These are phyloP conservation scores for Galbula dea DNA, from an alignment of 2,113 vertebrate genomes.

Conservation along the genomic window DNA sequence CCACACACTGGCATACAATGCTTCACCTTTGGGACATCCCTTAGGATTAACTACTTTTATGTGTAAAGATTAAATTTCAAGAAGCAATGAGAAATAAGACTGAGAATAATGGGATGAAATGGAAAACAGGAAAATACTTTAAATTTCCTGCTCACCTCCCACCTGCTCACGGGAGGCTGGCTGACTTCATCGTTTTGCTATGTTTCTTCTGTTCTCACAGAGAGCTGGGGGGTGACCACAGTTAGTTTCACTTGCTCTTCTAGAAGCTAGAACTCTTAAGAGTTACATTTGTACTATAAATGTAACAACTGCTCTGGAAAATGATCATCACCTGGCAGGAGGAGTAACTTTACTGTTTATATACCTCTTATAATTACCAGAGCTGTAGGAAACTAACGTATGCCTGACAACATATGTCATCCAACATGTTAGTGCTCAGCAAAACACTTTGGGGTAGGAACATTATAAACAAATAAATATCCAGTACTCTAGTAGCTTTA, in stretches of 20 bases:
- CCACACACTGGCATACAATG: neutral
- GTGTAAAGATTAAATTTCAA: neutral
- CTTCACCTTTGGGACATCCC: neutral
- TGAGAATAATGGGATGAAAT: neutral
- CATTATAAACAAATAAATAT: neutral
- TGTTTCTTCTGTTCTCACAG: neutral
- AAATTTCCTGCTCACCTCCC: neutral
- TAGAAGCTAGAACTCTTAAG: neutral
- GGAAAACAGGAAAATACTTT: neutral
- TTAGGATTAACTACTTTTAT: neutral
- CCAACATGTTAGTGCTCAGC: neutral
- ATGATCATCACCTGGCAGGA: neutral
- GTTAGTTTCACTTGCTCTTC: neutral
- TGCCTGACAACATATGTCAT: neutral
- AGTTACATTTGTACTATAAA: no score
- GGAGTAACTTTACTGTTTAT: neutral
- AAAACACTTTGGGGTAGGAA: neutral
- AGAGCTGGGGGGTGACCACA: neutral
- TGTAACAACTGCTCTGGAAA: neutral
- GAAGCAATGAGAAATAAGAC: neutral
- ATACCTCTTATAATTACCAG: neutral
- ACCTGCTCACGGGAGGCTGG: neutral
- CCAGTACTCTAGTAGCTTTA: neutral
- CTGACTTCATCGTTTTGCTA: neutral
- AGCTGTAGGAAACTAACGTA: neutral